Evolutionary conservation across 2,888 invertebrate species (phyloP).

Genomic region (Cancer borealis): DNA sequence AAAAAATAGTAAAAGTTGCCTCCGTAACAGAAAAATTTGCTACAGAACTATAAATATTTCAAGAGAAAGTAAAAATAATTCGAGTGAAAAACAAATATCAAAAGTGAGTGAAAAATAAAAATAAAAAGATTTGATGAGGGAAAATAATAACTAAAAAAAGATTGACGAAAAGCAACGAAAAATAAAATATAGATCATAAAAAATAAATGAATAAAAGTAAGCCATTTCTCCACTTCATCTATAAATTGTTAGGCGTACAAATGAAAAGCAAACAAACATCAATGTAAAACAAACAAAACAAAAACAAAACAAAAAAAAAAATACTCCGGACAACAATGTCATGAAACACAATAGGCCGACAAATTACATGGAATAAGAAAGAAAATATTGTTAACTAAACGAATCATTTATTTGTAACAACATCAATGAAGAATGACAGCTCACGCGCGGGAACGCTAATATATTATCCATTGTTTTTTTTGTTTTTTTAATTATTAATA

Average conservation of each 20-base stretch:
- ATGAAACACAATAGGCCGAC: not conserved
- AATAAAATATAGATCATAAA: not conserved
- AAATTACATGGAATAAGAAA: conserved; percentile 1
- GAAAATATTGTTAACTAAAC: not conserved
- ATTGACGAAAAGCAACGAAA: not conserved
- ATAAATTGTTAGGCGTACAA: no score
- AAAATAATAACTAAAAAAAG: not conserved
- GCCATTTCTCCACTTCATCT: not conserved
- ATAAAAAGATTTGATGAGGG: not conserved
- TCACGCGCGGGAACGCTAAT: no score
- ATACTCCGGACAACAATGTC: not conserved
- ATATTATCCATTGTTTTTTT: no score
- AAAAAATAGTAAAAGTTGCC: no score
- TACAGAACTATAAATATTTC: no score
- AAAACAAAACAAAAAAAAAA: no score
- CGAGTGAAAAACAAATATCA: not conserved
- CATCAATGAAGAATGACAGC: not conserved
- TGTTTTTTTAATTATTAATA: no score
- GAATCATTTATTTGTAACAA: not conserved
- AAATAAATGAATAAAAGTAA: not conserved
- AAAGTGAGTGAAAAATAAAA: not conserved
- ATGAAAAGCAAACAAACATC: not conserved
- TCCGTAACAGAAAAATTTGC: no score
- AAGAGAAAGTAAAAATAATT: not conserved
- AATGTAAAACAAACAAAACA: not conserved